Base-by-base conservation (phyloP, 2,113 vertebrate species). In the Noturus placidus region DNA sequence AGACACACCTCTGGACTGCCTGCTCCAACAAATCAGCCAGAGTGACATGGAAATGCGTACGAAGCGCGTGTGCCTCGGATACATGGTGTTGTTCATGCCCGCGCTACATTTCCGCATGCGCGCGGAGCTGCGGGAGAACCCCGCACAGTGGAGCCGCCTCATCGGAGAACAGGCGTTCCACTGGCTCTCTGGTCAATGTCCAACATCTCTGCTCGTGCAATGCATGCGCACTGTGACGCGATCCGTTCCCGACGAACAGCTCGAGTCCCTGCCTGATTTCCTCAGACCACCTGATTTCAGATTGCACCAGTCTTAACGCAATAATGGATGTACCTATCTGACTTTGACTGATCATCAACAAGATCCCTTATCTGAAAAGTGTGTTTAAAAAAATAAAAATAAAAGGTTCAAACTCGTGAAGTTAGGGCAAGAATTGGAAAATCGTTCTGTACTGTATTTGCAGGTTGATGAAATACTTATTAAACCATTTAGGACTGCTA, bases 171-270 rank as follows among this genome's bases (percentile, higher is more conserved):
- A 92, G 85, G 94, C 96, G 63, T 97, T 96, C 87, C 92, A 91
- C 78, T 98, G 97, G 96, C 91, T 99, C 84, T 92, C 94, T 0
- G 98, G 97, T 10, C 88, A 92, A 79, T 92, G 95, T 3, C 97
- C 98, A 0, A 95, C 96, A 0, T 95, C 97, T 0, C 96, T 99
- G 22, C 96, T 98, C 30, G 93, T 96, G 0, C 70, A 95, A 50
- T 95, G 97, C 74, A 97, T 98, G 94, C 96, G 97, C 90, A 97
- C 95, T 90, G 91, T 99, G 91, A 96, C 96, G 82, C 93, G 93
- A 85, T 93, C 95, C n/a, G 96, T 97, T 56, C 92, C 97, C 0
- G 94, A 95, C 0, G 91, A 96, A 70, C 95, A 93, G 89, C 95
- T 98, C 88, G 94, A 95, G 1, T 90, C 94, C 1, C 92, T 99